A percentile compares a stretch with the other conserved stretches of the same genome.
These are phyloP conservation scores for Tinamus guttatus DNA, from an alignment of 2,113 vertebrate genomes.

Conservation along the genomic window DNA sequence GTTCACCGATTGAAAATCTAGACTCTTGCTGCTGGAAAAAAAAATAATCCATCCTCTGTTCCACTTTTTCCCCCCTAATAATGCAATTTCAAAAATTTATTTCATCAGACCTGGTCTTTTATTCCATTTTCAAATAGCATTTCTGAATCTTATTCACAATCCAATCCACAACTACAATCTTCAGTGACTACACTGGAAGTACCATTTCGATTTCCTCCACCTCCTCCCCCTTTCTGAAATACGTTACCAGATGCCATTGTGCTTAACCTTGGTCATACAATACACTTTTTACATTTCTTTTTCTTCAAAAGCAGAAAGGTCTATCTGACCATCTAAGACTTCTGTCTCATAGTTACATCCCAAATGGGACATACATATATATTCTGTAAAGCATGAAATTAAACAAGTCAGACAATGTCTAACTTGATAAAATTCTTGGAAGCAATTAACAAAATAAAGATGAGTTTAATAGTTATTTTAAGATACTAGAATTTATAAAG, in stretches of 20 bases:
- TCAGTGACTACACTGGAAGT: not conserved
- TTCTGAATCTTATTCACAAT: not conserved
- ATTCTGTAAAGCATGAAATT: not conserved
- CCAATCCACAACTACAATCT: not conserved
- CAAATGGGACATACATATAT: not conserved
- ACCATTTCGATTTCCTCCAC: not conserved
- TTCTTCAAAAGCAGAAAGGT: not conserved
- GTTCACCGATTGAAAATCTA: not conserved
- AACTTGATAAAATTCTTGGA: fast-evolving
- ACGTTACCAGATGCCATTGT: fast-evolving
- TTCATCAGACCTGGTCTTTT: not conserved
- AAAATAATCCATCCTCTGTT: not conserved
- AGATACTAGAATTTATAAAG: not conserved
- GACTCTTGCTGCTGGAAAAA: not conserved
- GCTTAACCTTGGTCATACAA: not conserved
- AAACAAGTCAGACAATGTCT: not conserved
- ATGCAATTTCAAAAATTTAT: not conserved
- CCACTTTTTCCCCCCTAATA: not conserved
- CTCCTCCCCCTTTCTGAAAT: not conserved
- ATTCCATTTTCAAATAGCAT: not conserved
- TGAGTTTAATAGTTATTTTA: not conserved
- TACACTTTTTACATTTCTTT: not conserved
- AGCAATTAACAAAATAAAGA: not conserved
- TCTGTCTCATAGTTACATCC: not conserved
- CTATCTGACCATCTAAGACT: not conserved